These are phyloP conservation scores for Doryteuthis pealeii DNA, from an alignment of 1,140 invertebrate genomes.

Conservation along the genomic window DNA sequence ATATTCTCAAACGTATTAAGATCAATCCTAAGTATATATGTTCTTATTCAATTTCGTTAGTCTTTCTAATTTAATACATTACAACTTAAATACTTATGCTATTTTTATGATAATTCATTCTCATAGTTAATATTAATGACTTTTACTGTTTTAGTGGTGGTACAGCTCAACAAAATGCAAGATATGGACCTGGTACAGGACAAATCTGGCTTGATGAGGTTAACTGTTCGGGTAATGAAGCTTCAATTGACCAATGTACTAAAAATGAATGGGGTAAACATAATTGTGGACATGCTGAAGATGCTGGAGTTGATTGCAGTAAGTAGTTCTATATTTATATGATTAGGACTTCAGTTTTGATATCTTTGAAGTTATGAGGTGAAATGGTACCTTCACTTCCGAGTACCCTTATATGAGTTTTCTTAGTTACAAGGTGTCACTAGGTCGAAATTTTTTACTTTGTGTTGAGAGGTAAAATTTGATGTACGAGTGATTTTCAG, in stretches of 20 bases:
- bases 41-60: too few relatives aligned
- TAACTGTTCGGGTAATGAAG: slow-evolving; percentile 72
- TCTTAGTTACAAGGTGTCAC: too few relatives aligned
- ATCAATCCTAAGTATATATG: too few relatives aligned
- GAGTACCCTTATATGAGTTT: background rate
- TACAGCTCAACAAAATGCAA: background rate
- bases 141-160: too few relatives aligned
- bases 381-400: background rate
- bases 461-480: too few relatives aligned
- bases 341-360: slow-evolving; percentile 47
- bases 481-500: too few relatives aligned
- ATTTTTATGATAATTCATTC: too few relatives aligned
- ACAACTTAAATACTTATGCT: too few relatives aligned
- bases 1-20: too few relatives aligned
- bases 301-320: slow-evolving; percentile 58
- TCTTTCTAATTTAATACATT: too few relatives aligned
- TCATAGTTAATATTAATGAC: too few relatives aligned
- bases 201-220: slow-evolving; percentile 72
- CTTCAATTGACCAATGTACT: slow-evolving; percentile 69
- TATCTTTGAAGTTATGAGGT: background rate
- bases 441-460: too few relatives aligned
- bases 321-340: slow-evolving; percentile 19
- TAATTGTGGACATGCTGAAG: slow-evolving; percentile 72
- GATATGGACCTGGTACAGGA: slow-evolving; percentile 61
- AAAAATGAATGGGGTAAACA: slow-evolving; percentile 75